Percentiles rank a stretch among this genome's conserved stretches.
These are phyloP conservation scores for Hydractinia symbiolongicarpus DNA, from an alignment of 30 jellyfish, hydroid and myxozoan genomes.

Conservation along the genomic window DNA sequence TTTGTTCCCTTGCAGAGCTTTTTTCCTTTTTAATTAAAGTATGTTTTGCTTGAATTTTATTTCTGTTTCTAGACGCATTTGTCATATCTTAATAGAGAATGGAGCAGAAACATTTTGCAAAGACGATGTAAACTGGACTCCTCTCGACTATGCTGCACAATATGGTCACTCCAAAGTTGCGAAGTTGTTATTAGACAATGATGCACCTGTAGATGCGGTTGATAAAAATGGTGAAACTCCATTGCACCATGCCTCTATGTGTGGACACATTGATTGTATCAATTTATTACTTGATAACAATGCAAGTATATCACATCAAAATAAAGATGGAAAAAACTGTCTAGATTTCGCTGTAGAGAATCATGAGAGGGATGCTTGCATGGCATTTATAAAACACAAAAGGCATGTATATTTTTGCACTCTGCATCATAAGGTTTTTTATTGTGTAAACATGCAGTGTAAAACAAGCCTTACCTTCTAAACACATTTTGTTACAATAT, in stretches of 20 bases:
- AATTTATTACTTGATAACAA: constrained; percentile 59
- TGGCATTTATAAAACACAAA: constrained; percentile 77
- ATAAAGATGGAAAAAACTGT: constrained; percentile 72
- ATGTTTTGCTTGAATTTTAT: not conserved
- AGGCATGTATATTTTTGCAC: constrained; percentile 32
- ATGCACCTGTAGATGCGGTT: constrained; percentile 88
- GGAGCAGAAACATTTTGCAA: constrained; percentile 93
- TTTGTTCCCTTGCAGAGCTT: too few species aligned
- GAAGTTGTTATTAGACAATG: constrained; percentile 61
- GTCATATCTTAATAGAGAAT: constrained; percentile 48
- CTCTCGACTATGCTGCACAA: constrained; percentile 89
- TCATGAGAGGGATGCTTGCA: constrained; percentile 67
- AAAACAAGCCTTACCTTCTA: not conserved
- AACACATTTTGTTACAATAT: not conserved
- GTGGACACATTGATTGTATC: constrained; percentile 86
- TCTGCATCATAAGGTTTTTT: not conserved
- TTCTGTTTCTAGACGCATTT: constrained; percentile 35
- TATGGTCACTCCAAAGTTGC: constrained; percentile 66
- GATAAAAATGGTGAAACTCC: constrained; percentile 84
- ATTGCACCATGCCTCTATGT: constrained; percentile 79
- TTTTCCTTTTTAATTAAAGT: too few species aligned
- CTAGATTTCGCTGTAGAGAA: constrained; percentile 84
- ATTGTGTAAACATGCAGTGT: too few species aligned
- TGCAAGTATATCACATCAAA: constrained; percentile 59
- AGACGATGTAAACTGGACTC: constrained; percentile 95